A percentile compares a stretch with the other conserved stretches of the same genome.
Conservation (phyloP, 2,113 vertebrate genomes). For the Oxyura jamaicensis region DNA sequence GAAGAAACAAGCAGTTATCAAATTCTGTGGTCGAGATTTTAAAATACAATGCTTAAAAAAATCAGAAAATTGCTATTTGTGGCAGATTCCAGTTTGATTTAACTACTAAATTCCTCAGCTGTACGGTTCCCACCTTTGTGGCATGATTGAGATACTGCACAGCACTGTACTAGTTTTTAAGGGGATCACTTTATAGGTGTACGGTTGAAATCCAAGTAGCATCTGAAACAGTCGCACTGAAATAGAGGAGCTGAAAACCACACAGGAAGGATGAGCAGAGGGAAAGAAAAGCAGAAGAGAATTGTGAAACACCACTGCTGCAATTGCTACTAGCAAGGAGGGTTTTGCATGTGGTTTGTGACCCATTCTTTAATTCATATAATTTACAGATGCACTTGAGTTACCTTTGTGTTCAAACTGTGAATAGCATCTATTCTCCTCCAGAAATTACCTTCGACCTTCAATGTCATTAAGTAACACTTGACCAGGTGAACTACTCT, state of each 20-base stretch:
- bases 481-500: not conserved
- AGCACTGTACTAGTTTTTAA: not conserved
- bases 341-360: not conserved
- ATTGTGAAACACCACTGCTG: not conserved
- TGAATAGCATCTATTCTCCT: not conserved
- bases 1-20: not conserved
- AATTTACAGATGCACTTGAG: not conserved
- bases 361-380: not conserved
- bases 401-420: not conserved
- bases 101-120: not conserved
- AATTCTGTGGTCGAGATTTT: not conserved
- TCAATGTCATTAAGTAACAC: not conserved
- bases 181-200: not conserved
- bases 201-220: not conserved
- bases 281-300: conserved; percentile 13
- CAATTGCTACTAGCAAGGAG: not conserved
- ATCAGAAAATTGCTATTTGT: not conserved
- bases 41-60: not conserved
- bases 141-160: not conserved
- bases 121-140: not conserved
- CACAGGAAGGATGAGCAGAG: not conserved
- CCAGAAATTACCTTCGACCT: not conserved
- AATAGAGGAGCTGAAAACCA: conserved; percentile 3
- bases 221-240: not conserved
- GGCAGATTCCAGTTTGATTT: not conserved